Base-by-base conservation (phyloP, 2,888 invertebrate species). In the Blomia tropicalis region DNA sequence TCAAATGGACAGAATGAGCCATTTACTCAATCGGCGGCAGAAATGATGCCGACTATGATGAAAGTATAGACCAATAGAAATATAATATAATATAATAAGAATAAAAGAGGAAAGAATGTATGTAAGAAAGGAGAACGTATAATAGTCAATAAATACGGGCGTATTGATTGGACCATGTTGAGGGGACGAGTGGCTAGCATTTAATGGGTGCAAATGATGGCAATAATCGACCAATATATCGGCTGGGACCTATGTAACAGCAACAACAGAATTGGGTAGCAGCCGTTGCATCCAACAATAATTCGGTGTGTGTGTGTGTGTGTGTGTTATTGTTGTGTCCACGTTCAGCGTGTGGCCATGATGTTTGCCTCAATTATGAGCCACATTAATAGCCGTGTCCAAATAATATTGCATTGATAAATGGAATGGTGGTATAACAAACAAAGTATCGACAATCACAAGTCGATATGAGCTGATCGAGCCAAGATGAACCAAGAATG, bases 61-160 rank as follows among this genome's bases (percentile, higher is more conserved):
- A n/a, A n/a, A n/a, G n/a, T n/a, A n/a, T n/a, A n/a, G n/a, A n/a
- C n/a, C n/a, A n/a, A n/a, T n/a, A n/a, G n/a, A n/a, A n/a, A n/a
- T n/a, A n/a, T n/a, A n/a, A n/a, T n/a, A n/a, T n/a, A n/a, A n/a
- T n/a, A n/a, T n/a, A n/a, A n/a, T n/a, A n/a, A n/a, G n/a, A n/a
- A n/a, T n/a, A 41, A 41, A 41, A 41, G 41, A 17, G 41, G n/a
- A 41, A 41, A 41, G 41, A 41, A 14, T 41, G 41, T 14, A 41
- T 14, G 14, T 17, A 41, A 41, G 41, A 41, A 41, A 41, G 14
- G 41, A 41, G 41, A 17, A n/a, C 41, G 14, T 41, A 14, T 7
- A 47, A 47, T 11, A 47, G 51, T 47, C 51, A 47, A 47, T 47
- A 47, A 47, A 47, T 47, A n/a, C 51, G n/a, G 51, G n/a, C 51